These are phyloP conservation scores for Paratilapia polleni DNA, from an alignment of 2,113 vertebrate genomes.

Conservation along the genomic window DNA sequence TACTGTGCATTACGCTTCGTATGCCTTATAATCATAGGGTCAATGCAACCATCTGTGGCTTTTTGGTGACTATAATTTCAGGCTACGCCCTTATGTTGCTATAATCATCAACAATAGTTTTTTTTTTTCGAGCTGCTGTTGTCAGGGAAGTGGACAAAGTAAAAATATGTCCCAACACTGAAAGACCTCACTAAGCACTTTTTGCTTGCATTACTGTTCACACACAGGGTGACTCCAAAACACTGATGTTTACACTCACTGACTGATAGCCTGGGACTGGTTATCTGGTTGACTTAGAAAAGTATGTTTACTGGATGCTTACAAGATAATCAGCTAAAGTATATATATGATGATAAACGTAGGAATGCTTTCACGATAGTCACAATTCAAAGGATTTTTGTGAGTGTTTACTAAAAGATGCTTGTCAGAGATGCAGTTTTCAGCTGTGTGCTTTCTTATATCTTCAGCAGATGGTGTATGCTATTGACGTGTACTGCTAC, in stretches of 20 bases:
- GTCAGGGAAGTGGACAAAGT: background rate
- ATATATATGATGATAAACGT: background rate
- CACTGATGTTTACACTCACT: background rate
- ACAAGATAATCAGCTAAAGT: background rate
- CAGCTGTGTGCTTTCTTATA: background rate
- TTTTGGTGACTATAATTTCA: constrained; percentile 47
- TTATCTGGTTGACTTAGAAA: background rate
- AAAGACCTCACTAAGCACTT: background rate
- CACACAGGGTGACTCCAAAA: background rate
- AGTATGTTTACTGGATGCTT: background rate
- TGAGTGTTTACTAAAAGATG: constrained; percentile 11
- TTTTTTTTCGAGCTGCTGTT: constrained; percentile 2
- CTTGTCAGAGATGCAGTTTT: background rate
- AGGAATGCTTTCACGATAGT: background rate
- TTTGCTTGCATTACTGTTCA: background rate
- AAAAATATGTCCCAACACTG: background rate
- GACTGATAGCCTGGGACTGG: background rate
- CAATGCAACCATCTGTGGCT: constrained; percentile 45
- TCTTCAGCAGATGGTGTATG: constrained; percentile 24
- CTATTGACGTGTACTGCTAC: constrained; percentile 5
- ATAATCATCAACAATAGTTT: constrained; percentile 41
- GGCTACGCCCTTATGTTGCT: constrained; percentile 32
- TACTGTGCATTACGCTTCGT: constrained; percentile 31
- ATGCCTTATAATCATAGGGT: constrained; percentile 51
- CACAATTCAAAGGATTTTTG: background rate